These are phyloP conservation scores for Saccostrea glomerata DNA, from an alignment of 1,140 invertebrate genomes.

Conservation along the genomic window DNA sequence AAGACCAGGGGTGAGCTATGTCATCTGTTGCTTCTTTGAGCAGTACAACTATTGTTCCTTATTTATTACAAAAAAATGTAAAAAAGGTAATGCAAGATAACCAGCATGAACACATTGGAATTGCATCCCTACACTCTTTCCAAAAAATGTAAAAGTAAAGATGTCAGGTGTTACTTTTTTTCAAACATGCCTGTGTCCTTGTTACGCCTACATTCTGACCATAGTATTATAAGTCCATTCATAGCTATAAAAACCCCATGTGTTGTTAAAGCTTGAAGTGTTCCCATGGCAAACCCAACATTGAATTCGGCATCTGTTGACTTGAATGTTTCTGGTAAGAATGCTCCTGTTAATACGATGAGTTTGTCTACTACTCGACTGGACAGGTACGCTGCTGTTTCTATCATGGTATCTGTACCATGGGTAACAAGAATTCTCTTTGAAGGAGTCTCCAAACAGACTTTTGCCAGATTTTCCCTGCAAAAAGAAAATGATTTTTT, in stretches of 20 bases:
- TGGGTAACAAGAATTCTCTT: conserved; percentile 65
- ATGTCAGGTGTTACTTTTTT: background rate
- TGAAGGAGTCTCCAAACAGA: conserved; percentile 41
- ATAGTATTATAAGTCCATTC: conserved; percentile 56
- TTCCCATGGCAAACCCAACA: conserved; percentile 66
- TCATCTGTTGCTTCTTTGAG: too few species aligned
- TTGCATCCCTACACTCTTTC: too few species aligned
- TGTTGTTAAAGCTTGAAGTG: conserved; percentile 50
- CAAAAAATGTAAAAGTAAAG: background rate
- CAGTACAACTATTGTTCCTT: too few species aligned
- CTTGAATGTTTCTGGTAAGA: conserved; percentile 67
- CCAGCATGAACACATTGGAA: too few species aligned
- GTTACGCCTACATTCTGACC: conserved; percentile 45
- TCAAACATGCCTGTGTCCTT: conserved; percentile 45
- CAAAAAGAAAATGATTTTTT: conserved; percentile 15
- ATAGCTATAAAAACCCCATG: conserved; percentile 64
- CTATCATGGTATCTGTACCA: conserved; percentile 67
- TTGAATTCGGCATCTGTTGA: conserved; percentile 70
- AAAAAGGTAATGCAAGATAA: too few species aligned
- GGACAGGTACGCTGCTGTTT: conserved; percentile 63
- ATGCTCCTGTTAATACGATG: conserved; percentile 63
- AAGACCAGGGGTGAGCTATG: too few species aligned
- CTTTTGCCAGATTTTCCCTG: conserved; percentile 45
- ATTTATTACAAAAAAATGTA: too few species aligned
- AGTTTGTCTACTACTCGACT: conserved; percentile 40